Percentiles rank a stretch among this genome's conserved stretches.
phyloP scores from a whole-genome alignment of 2,113 vertebrate genomes.

The Psittacara wagleri region DNA sequence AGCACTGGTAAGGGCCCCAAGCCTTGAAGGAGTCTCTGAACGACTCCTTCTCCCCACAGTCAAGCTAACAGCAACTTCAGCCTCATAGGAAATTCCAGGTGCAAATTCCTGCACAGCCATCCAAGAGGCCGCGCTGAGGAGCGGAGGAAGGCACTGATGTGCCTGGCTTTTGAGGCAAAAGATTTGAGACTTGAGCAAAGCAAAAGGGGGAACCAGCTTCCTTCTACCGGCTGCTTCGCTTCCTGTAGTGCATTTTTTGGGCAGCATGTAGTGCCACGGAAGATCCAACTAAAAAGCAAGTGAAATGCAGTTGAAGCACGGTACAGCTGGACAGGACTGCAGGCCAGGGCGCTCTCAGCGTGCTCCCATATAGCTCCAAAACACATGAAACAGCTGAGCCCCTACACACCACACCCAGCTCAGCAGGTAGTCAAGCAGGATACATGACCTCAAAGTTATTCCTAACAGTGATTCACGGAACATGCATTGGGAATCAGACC shows the following conservation, averaged over 20 bases:
- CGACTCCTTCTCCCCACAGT: background rate
- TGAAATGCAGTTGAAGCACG: accelerated
- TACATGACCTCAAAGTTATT: background rate
- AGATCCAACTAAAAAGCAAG: background rate
- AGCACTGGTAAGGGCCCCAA: background rate
- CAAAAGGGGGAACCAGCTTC: accelerated
- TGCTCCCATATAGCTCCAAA: background rate
- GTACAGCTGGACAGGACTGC: background rate
- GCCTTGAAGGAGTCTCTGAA: background rate
- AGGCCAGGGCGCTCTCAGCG: background rate
- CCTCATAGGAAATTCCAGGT: background rate
- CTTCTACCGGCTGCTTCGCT: background rate
- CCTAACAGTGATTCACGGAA: constrained; percentile 10
- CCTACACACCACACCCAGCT: background rate
- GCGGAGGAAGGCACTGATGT: accelerated
- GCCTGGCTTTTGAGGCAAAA: background rate
- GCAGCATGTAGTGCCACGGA: background rate
- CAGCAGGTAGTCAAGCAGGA: background rate
- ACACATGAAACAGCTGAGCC: background rate
- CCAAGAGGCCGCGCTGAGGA: accelerated
- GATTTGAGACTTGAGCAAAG: background rate
- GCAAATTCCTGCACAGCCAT: background rate
- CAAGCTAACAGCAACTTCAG: background rate
- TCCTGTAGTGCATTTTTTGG: background rate
- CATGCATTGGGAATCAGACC: background rate